These are phyloP conservation scores for Sclerurus mexicanus DNA, from an alignment of 2,113 vertebrate genomes.

Conservation along the genomic window DNA sequence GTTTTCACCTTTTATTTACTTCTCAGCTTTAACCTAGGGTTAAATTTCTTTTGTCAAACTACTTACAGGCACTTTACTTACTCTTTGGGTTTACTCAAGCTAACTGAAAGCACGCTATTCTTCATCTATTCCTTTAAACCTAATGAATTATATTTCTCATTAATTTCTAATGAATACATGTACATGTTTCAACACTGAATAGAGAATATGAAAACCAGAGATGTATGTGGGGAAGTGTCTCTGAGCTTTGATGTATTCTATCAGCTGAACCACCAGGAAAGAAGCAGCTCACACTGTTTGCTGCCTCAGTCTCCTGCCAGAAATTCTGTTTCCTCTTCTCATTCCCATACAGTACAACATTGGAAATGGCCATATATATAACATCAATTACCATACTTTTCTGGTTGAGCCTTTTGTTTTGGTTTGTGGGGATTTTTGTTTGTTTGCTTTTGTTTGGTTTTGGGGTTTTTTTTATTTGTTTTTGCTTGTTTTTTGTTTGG, in stretches of 20 bases:
- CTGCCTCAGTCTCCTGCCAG: neutral
- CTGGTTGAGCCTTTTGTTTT: neutral
- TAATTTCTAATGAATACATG: neutral
- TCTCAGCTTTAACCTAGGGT: neutral
- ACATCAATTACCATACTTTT: neutral
- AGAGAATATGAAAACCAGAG: neutral
- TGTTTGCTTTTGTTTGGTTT: neutral
- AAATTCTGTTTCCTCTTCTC: neutral
- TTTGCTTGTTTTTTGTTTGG: too few relatives aligned
- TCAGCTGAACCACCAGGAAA: neutral
- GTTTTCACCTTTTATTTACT: neutral
- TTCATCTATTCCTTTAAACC: neutral
- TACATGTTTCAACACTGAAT: neutral
- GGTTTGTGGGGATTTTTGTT: neutral
- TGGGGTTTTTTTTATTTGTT: neutral
- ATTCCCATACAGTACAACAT: neutral
- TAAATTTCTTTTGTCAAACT: neutral
- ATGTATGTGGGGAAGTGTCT: neutral
- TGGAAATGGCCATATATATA: neutral
- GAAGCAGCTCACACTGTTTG: neutral
- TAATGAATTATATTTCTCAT: neutral
- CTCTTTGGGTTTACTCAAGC: neutral
- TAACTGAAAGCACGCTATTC: neutral
- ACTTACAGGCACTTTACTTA: neutral
- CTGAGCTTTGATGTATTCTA: neutral